Evolutionary conservation across 2,797 vertebrate species (phyloP).

Genomic region (Zalophus californianus): DNA sequence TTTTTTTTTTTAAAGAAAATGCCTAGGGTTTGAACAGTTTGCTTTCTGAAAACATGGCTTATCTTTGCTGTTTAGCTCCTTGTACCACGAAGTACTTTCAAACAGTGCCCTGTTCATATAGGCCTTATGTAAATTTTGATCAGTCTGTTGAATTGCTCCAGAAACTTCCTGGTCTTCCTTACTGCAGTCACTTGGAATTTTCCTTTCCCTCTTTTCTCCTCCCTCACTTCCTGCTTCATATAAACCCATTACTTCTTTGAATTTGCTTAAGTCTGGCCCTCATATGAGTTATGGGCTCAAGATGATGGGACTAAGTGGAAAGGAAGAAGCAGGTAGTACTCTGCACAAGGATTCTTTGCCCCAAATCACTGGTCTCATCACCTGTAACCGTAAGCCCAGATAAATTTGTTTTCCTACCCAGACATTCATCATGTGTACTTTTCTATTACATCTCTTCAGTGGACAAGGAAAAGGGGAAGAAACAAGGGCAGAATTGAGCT

Average conservation of each 20-base stretch:
- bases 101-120: background rate
- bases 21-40: background rate
- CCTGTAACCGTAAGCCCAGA: background rate
- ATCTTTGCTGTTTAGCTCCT: slow-evolving; percentile 12
- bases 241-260: background rate
- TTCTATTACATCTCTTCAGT: background rate
- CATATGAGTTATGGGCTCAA: background rate
- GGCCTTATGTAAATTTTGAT: background rate
- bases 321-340: background rate
- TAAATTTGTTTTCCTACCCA: background rate
- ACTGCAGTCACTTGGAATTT: slow-evolving; percentile 10
- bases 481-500: background rate
- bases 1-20: background rate
- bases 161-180: background rate
- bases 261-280: background rate
- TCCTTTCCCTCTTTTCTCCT: background rate
- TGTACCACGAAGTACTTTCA: background rate
- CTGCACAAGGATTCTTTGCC: background rate
- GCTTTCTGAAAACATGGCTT: background rate
- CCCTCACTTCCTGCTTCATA: background rate
- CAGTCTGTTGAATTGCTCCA: background rate
- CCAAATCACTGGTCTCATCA: background rate
- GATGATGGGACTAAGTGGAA: background rate
- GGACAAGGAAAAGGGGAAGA: background rate
- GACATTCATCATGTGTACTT: background rate